phyloP scores from a whole-genome alignment of 2,797 vertebrate genomes.

The Semotilus atromaculatus region DNA sequence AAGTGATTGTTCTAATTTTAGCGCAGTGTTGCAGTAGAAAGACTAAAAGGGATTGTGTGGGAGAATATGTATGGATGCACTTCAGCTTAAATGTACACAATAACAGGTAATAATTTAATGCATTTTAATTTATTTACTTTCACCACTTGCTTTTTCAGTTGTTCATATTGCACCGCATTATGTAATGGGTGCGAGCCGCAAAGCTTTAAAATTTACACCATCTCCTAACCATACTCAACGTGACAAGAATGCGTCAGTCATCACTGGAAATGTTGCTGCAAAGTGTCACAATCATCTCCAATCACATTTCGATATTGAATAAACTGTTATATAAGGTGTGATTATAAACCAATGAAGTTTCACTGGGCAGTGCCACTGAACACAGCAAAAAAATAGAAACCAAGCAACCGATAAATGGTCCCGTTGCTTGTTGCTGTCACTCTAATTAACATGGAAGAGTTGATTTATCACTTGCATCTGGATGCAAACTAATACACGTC shows the following conservation, averaged over 20 bases:
- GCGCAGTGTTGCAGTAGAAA: not conserved
- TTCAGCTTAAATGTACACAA: slow-evolving; percentile 14
- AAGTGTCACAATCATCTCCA: not conserved
- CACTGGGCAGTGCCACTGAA: not conserved
- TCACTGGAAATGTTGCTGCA: not conserved
- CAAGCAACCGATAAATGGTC: not conserved
- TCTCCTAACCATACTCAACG: not conserved
- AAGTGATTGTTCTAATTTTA: slow-evolving; percentile 30
- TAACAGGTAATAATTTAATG: not conserved
- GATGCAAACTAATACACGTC: not conserved
- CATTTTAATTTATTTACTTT: not conserved
- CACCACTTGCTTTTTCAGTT: not conserved
- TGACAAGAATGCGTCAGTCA: not conserved
- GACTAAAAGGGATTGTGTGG: not conserved
- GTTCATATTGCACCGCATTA: not conserved
- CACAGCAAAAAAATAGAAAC: not conserved
- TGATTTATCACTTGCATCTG: not conserved
- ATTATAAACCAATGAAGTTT: not conserved
- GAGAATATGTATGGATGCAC: not conserved
- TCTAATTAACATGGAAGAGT: not conserved
- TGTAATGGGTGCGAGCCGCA: not conserved
- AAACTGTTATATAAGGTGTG: not conserved
- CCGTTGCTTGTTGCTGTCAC: not conserved
- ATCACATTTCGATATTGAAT: not conserved
- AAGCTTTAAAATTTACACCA: not conserved